Base-by-base conservation (phyloP, 30 jellyfish, hydroid and myxozoan species). In the Aurelia aurita complex sp. Pacific region DNA sequence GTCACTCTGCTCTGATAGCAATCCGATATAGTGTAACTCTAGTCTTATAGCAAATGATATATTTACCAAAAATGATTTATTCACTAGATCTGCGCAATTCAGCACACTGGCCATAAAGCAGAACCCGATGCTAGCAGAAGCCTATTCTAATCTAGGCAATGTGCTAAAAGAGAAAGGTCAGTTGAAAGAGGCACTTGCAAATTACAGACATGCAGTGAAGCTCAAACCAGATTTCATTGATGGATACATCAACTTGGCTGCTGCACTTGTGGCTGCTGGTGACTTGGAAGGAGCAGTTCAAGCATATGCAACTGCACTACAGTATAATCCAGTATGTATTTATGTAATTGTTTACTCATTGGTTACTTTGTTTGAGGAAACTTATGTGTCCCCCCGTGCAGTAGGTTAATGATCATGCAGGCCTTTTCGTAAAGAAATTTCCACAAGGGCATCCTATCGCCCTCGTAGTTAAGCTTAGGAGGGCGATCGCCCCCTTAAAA, bases 181-280 rank as follows among this genome's bases (percentile, higher is more conserved):
- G 57, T 69, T 91, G 16, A 91, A 91, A 91, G 98, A 91, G 61
- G 98, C 98, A 29, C 92, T 91, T 42, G 91, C 92, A 35, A 91
- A 91, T 69, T 91, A 91, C 90, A 80, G 98, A 54, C 98, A 91
- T 91, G 98, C 98, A 0, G 98, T 91, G 54, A 91, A 91, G 55
- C 84, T 91, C 19, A 91, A 91, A 69, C 98, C 98, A 23, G 98
- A 91, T 80, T 91, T 91, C 66, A 91, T 91, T 51, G 98, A 91
- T 69, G 98, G 98, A 1, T 91, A 91, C 60, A 91, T 91, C 53
- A 91, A 91, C 70, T 60, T 91, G 29, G 98, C 98, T 23, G 98
- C 98, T 74, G 98, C 98, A 2, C 89, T 94, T 13, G 98, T 94
- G 12, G 97, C 98, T 63, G 98, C 98, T 76, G 97, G 98, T 43